Percentiles rank a stretch among this genome's conserved stretches.
These are phyloP conservation scores for Stegophylla sp. DNA, from an alignment of 2,888 invertebrate genomes.

Conservation along the genomic window DNA sequence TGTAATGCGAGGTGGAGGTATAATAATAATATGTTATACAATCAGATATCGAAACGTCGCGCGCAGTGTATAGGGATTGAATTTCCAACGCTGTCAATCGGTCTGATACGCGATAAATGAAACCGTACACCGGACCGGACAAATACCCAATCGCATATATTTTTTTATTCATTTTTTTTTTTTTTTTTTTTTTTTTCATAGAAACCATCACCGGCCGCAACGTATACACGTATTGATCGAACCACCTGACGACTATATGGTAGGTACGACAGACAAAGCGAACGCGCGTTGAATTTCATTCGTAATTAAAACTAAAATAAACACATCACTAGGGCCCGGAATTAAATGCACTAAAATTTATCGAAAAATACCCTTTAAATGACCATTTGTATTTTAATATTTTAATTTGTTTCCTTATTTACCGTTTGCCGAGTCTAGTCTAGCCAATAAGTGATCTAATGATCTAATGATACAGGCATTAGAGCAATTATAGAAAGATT, in stretches of 20 bases:
- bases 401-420: no score
- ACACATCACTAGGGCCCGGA: no score
- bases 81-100: conserved; percentile 25
- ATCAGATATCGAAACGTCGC: background rate
- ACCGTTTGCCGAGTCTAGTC: no score
- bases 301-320: background rate
- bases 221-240: background rate
- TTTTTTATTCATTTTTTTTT: background rate
- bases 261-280: background rate
- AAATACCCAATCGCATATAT: background rate
- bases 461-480: no score
- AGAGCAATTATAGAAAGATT: no score
- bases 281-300: conserved; percentile 41
- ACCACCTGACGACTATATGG: no score
- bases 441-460: no score
- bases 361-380: no score
- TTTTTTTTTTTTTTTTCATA: background rate
- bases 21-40: background rate
- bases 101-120: conserved; percentile 10
- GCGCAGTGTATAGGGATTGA: background rate
- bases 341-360: no score
- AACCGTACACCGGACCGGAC: background rate
- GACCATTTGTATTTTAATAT: no score
- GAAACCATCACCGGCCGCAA: background rate
- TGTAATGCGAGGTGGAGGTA: background rate